Evolutionary conservation across 2,113 vertebrate genomes (phyloP).

Genomic region (Rhodinocichla rosea): DNA sequence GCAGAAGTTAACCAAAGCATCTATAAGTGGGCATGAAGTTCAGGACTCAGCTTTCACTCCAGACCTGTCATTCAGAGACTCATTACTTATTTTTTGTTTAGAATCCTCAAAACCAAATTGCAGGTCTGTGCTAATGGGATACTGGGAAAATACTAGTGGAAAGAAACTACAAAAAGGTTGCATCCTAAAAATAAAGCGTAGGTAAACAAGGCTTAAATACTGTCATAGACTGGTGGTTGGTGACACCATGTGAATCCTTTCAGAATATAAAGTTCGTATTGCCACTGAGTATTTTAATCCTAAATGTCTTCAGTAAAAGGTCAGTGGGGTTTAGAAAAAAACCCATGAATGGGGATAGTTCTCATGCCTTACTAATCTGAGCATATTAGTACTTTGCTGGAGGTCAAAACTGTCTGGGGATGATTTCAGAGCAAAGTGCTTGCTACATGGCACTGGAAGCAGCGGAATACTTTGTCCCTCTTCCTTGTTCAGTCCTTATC

Average conservation of each 20-base stretch:
- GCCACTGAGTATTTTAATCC: background rate
- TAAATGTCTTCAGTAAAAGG: background rate
- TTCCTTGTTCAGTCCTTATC: background rate
- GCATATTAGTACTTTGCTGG: background rate
- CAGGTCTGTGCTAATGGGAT: background rate
- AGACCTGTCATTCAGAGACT: background rate
- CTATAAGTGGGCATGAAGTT: background rate
- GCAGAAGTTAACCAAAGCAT: background rate
- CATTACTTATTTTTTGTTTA: background rate
- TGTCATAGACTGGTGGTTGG: background rate
- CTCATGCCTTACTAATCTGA: background rate
- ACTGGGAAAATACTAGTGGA: background rate
- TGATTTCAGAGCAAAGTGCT: background rate
- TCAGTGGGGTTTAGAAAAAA: background rate
- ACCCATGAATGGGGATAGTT: background rate
- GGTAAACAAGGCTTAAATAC: background rate
- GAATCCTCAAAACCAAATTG: background rate
- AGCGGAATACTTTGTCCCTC: background rate
- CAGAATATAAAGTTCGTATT: background rate
- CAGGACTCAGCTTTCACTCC: background rate
- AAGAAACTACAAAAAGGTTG: background rate
- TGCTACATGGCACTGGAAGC: background rate
- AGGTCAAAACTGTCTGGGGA: background rate
- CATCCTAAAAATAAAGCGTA: conserved; percentile 21
- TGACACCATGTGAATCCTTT: background rate